These are phyloP conservation scores for Amphipyra berbera DNA, from an alignment of 2,888 invertebrate species.

Conservation along the genomic window DNA sequence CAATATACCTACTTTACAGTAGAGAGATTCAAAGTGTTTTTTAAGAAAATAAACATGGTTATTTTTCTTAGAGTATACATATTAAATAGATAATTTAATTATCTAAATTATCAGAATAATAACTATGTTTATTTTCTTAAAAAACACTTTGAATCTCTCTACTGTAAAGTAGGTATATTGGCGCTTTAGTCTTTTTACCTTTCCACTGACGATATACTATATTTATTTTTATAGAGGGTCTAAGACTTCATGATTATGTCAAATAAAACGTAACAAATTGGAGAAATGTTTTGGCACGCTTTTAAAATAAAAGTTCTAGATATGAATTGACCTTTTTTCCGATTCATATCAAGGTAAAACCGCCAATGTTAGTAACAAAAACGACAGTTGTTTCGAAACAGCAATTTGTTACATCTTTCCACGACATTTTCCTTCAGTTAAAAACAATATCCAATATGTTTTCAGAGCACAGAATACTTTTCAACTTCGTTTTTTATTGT, in stretches of 20 bases:
- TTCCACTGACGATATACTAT: no score
- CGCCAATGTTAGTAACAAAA: slow-evolving; percentile 23
- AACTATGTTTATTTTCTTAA: no score
- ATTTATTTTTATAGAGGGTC: slow-evolving; percentile 16
- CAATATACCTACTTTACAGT: no score
- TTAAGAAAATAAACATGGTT: no score
- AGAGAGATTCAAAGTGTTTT: no score
- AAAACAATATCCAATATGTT: slow-evolving; percentile 39
- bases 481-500: slow-evolving; percentile 45
- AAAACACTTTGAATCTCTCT: no score
- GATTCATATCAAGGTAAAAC: slow-evolving; percentile 40
- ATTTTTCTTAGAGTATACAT: no score
- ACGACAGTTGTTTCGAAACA: slow-evolving; percentile 45
- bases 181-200: no score
- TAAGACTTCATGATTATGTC: slow-evolving; percentile 21
- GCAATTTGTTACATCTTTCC: slow-evolving; percentile 21
- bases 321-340: slow-evolving; percentile 37
- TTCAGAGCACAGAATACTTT: slow-evolving; percentile 35
- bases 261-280: slow-evolving; percentile 42
- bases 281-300: slow-evolving; percentile 37
- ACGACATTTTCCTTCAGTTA: slow-evolving; percentile 33
- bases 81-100: no score
- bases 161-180: no score
- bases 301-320: slow-evolving; percentile 43
- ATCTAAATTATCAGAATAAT: no score